Evolutionary conservation across 2,113 vertebrate species (phyloP).

Genomic region (Rallus limicola): DNA sequence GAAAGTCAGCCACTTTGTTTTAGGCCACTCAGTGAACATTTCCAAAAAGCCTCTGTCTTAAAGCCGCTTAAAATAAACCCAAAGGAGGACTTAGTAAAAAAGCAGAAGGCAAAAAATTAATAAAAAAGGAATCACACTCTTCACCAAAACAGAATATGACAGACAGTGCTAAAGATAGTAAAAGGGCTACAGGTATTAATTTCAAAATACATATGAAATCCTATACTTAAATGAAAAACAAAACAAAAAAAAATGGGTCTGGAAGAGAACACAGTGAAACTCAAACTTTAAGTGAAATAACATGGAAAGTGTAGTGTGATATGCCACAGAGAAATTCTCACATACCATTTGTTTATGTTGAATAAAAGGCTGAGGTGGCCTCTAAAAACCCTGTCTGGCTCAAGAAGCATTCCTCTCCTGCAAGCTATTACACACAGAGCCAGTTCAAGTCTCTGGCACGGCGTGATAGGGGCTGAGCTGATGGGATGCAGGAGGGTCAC

Average conservation of each 20-base stretch:
- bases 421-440: neutral
- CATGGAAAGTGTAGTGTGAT: neutral
- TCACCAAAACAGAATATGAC: neutral
- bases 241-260: neutral
- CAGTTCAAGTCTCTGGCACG: neutral
- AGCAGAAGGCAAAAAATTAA: neutral
- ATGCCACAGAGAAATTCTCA: neutral
- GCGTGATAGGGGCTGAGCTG: neutral
- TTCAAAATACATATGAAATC: neutral
- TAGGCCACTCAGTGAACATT: neutral
- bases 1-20: neutral
- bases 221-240: neutral
- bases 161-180: neutral
- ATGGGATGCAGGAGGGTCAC: neutral
- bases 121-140: neutral
- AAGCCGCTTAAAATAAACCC: neutral
- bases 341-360: neutral
- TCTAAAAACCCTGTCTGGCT: neutral
- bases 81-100: neutral
- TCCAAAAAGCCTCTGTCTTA: neutral
- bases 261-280: neutral
- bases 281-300: neutral
- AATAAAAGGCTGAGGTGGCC: neutral
- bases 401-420: neutral
- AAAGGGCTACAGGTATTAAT: neutral